Base-by-base conservation (phyloP, 2,888 invertebrate species). In the Hyalella azteca region DNA sequence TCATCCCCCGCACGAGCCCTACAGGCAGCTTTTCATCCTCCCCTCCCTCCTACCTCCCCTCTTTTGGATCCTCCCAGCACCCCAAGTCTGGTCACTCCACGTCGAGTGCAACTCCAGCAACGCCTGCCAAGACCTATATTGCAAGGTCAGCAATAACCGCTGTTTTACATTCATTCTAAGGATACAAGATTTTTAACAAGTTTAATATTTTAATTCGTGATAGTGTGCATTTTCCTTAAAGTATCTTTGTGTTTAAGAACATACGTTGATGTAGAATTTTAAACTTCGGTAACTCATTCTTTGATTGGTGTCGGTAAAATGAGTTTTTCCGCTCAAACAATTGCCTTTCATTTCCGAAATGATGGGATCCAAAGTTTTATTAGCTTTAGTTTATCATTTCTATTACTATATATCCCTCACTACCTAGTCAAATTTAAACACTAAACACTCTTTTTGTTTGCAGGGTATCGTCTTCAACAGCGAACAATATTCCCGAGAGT, bases 1-100 rank as follows among this genome's bases (percentile, higher is more conserved):
- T 75, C 26, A 75, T 75, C 1, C 75, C 75, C n/a, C 75, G 75
- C 7, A 75, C 45, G 1, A 75, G 75, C 41, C 75, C 75, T 4
- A 75, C 75, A 2, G 75, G 75, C 13, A 26, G 26, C 4, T 75
- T 45, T 26, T 73, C 54, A 22, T 54, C 54, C 13, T 66, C 66
- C 4, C 66, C 36, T 15, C 32, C 66, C 19, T 66, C 36, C 36
- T 66, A 36, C 66, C 36, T 66, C n/a, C 66, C 66, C 2, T 54
- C 54, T 7, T 54, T 29, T 15, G 36, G 15, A 4, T 11, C 66
- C 19, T 32, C 36, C 3, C 36, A 11, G 0, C 36, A 29, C 7
- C 32, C 19, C n/a, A 66, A 66, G 19, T 3, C 29, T n/a, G 29
- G 59, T 13, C 45, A 45, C 15, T 59, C 22, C 11, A 32, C 66